A percentile compares a stretch with the other conserved stretches of the same genome.
Conservation (phyloP, 2,797 vertebrate species). For the Lithobates pipiens region DNA sequence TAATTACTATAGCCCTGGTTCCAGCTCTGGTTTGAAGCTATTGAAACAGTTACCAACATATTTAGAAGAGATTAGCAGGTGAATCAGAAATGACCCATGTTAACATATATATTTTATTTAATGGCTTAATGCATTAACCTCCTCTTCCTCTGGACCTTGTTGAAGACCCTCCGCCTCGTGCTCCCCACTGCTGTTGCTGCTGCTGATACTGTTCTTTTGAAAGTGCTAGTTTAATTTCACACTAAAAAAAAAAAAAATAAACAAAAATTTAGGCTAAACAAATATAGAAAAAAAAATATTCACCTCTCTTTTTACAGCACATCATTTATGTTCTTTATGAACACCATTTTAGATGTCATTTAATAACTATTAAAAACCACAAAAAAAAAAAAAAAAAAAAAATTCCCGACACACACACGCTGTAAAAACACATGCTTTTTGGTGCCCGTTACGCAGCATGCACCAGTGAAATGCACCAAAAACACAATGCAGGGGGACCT, state of each 20-base stretch:
- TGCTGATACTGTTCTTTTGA: constrained; percentile 99
- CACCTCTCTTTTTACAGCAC: no score
- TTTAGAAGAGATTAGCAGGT: constrained; percentile 15
- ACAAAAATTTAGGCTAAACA: neutral
- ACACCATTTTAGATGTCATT: no score
- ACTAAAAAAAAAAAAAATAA: constrained; percentile 73
- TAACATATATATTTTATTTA: neutral
- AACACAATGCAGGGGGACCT: no score
- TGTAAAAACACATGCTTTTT: no score
- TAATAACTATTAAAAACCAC: no score
- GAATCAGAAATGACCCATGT: neutral
- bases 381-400: no score
- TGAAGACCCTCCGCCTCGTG: constrained; percentile 87
- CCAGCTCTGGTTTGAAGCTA: constrained; percentile 95
- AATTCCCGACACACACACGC: no score
- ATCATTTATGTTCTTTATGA: no score
- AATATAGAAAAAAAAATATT: no score
- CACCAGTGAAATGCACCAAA: no score
- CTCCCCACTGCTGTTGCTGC: constrained; percentile 95
- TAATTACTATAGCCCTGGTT: constrained; percentile 97
- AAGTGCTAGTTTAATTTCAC: constrained; percentile 99
- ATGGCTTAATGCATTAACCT: constrained; percentile 66
- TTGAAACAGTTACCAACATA: constrained; percentile 59
- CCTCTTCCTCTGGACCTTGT: constrained; percentile 91
- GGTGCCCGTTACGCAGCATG: no score